Conservation (phyloP, 2,797 vertebrate species). For the Anguilla marmorata region DNA sequence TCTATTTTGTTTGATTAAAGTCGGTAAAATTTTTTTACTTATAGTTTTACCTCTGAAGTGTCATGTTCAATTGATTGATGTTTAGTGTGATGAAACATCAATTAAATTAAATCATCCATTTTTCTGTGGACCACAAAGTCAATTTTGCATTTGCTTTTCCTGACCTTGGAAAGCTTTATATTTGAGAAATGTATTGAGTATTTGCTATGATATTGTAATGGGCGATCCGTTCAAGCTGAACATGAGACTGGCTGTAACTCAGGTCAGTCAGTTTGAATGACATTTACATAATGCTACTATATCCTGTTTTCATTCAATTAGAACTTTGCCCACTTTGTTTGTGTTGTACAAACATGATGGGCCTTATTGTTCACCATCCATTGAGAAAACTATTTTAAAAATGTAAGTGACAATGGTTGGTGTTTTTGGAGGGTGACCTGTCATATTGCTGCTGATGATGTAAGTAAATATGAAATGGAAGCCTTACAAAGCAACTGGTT, state of each 20-base stretch:
- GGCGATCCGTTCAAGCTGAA: neutral
- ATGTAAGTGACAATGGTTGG: neutral
- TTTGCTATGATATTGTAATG: slow-evolving; percentile 18
- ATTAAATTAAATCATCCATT: neutral
- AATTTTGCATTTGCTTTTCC: neutral
- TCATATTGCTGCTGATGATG: neutral
- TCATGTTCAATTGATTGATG: slow-evolving; percentile 13
- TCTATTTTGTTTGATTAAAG: slow-evolving; percentile 13
- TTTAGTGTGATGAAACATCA: slow-evolving; percentile 8
- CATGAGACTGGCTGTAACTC: neutral
- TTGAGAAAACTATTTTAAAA: slow-evolving; percentile 1
- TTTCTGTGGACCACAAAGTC: slow-evolving; percentile 15
- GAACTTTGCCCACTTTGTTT: slow-evolving; percentile 3
- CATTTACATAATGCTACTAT: neutral
- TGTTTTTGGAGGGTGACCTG: neutral
- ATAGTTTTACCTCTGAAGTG: neutral
- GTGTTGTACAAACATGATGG: neutral
- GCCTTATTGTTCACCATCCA: neutral
- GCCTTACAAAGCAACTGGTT: neutral
- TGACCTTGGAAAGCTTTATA: slow-evolving; percentile 6
- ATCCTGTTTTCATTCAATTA: neutral
- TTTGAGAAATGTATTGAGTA: slow-evolving; percentile 14
- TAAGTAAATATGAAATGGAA: neutral
- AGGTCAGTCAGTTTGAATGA: neutral
- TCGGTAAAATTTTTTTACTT: slow-evolving; percentile 3